These are phyloP conservation scores for Drosophila lini DNA, from an alignment of 1,140 invertebrate species.

Conservation along the genomic window DNA sequence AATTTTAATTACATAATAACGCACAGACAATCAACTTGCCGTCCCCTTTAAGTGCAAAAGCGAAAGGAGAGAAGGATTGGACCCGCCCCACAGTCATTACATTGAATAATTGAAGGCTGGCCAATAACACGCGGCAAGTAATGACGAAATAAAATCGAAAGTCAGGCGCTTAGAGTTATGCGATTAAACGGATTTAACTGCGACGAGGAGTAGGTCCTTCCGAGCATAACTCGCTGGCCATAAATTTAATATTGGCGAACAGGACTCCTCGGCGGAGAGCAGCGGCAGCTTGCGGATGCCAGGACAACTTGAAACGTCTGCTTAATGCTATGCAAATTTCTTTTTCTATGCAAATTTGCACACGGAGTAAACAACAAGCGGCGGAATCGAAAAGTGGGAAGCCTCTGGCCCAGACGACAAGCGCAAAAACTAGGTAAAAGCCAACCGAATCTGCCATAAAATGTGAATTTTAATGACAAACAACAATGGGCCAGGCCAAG, in stretches of 20 bases:
- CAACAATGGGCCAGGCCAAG: conserved; percentile 15
- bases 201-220: background rate
- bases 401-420: conserved; percentile 16
- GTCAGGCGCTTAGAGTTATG: conserved; percentile 19
- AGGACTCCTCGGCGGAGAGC: conserved; percentile 1
- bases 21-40: conserved; percentile 38
- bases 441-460: conserved; percentile 47
- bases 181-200: conserved; percentile 28
- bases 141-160: conserved; percentile 9
- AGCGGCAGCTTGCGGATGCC: conserved; percentile 32
- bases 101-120: conserved; percentile 6
- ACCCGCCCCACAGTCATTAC: background rate
- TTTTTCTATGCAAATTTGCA: conserved; percentile 74
- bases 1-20: conserved; percentile 67
- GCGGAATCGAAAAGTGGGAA: conserved; percentile 38
- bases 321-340: conserved; percentile 80
- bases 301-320: conserved; percentile 60
- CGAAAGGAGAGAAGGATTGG: background rate
- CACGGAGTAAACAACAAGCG: conserved; percentile 64
- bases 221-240: conserved; percentile 1
- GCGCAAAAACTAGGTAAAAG: conserved; percentile 48
- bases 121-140: conserved; percentile 8
- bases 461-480: conserved; percentile 53
- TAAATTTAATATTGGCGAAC: conserved; percentile 36
- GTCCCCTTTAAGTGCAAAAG: conserved; percentile 25